These are phyloP conservation scores for Venusia cambrica DNA, from an alignment of 2,888 invertebrate genomes.

Conservation along the genomic window DNA sequence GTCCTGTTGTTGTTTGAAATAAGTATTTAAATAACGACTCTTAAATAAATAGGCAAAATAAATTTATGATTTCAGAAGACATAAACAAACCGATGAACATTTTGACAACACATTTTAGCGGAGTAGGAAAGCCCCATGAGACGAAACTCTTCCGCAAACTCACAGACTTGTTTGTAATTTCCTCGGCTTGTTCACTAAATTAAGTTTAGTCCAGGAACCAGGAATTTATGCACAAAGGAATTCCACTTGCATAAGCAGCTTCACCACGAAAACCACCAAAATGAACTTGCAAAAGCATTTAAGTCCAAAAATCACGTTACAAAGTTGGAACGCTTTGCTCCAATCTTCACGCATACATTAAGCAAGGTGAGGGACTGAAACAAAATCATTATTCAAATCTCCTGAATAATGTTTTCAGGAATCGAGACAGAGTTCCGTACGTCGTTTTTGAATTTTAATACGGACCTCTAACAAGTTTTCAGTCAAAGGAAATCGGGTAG, in stretches of 20 bases:
- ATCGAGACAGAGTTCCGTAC: slow-evolving; percentile 71
- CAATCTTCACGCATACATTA: slow-evolving; percentile 75
- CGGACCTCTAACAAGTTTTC: slow-evolving; percentile 77
- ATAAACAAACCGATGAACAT: too few species aligned
- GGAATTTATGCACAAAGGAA: slow-evolving; percentile 32
- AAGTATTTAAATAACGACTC: too few species aligned
- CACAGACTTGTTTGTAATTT: slow-evolving; percentile 10
- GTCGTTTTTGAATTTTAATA: slow-evolving; percentile 81
- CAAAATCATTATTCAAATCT: slow-evolving; percentile 80
- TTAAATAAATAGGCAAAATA: too few species aligned
- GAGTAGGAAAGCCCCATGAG: too few species aligned
- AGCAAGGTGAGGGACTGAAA: slow-evolving; percentile 63
- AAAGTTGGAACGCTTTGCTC: slow-evolving; percentile 47
- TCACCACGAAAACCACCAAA: slow-evolving; percentile 47
- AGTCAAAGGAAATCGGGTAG: slow-evolving; percentile 75
- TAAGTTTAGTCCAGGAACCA: slow-evolving; percentile 22
- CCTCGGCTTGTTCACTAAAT: slow-evolving; percentile 17
- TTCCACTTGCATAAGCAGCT: slow-evolving; percentile 48
- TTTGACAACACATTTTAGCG: too few species aligned
- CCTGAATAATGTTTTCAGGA: slow-evolving; percentile 78
- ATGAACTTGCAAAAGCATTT: slow-evolving; percentile 74
- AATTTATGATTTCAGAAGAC: too few species aligned
- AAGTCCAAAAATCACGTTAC: slow-evolving; percentile 78
- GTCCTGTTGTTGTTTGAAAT: slow-evolving; percentile 22
- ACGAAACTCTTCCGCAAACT: too few species aligned